Conservation (phyloP, 2,888 invertebrate genomes). For the Drosophila rubida region DNA sequence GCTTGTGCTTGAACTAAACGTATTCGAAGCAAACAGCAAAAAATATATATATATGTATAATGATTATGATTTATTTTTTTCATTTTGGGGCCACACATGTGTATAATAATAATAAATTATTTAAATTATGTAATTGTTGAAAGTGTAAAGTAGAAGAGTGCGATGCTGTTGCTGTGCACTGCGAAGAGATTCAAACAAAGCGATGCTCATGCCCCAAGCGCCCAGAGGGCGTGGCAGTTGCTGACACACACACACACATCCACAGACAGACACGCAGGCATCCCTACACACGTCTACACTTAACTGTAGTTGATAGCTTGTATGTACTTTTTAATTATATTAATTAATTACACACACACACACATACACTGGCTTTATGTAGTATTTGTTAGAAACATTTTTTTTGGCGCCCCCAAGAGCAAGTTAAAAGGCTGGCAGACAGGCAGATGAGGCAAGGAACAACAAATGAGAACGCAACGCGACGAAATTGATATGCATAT, state of each 20-base stretch:
- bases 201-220: constrained; percentile 13
- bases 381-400: constrained; percentile 46
- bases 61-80: constrained; percentile 20
- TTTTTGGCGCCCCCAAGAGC: constrained; percentile 23
- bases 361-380: constrained; percentile 56
- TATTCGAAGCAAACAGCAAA: not conserved
- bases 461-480: constrained; percentile 15
- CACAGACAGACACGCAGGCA: constrained; percentile 33
- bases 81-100: constrained; percentile 45
- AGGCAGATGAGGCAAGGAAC: constrained; percentile 3
- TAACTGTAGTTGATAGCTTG: constrained; percentile 66
- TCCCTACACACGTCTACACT: constrained; percentile 24
- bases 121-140: constrained; percentile 57
- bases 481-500: constrained; percentile 28
- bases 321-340: constrained; percentile 74
- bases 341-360: constrained; percentile 58
- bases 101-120: constrained; percentile 63
- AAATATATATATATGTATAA: constrained; percentile 15
- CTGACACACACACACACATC: constrained; percentile 39
- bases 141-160: constrained; percentile 48
- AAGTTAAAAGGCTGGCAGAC: constrained; percentile 6
- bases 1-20: constrained; percentile 39
- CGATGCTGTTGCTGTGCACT: constrained; percentile 30
- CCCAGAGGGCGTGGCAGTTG: constrained; percentile 30
- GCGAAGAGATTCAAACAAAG: constrained; percentile 37